These are phyloP conservation scores for Hippocampus kuda DNA, from an alignment of 2,797 vertebrate species.

Conservation along the genomic window DNA sequence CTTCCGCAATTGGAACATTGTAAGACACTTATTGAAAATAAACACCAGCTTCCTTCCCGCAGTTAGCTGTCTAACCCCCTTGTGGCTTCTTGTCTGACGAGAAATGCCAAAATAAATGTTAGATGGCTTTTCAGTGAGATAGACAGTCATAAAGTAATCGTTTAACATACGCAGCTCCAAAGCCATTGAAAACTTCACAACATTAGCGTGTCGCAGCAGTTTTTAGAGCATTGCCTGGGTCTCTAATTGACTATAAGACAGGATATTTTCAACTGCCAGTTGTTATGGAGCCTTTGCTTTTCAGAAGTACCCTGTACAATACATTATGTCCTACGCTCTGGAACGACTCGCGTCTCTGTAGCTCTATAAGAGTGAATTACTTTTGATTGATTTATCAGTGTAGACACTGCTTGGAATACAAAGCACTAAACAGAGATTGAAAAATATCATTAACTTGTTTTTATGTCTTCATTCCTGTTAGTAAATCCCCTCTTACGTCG, in stretches of 20 bases:
- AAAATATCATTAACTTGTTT: not conserved
- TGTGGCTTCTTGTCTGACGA: not conserved
- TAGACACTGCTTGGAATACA: not conserved
- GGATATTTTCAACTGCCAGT: not conserved
- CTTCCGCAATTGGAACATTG: not conserved
- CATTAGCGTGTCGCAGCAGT: not conserved
- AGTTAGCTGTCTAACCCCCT: not conserved
- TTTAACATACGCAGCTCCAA: not conserved
- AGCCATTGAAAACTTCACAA: not conserved
- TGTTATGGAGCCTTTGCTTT: not conserved
- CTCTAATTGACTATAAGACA: not conserved
- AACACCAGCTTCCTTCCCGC: not conserved
- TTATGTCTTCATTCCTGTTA: not conserved
- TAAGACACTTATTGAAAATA: not conserved
- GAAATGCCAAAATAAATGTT: not conserved
- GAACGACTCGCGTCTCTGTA: too few species aligned
- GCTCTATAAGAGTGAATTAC: too few species aligned
- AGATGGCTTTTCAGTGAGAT: rapidly evolving
- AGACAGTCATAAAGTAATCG: not conserved
- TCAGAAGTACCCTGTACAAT: not conserved
- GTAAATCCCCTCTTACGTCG: not conserved
- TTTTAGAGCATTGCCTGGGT: not conserved
- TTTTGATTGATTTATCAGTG: too few species aligned
- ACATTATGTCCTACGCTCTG: too few species aligned
- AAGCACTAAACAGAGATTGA: not conserved